Conservation (phyloP, 1,140 invertebrate genomes). For the Drosophila pseudoananassae region DNA sequence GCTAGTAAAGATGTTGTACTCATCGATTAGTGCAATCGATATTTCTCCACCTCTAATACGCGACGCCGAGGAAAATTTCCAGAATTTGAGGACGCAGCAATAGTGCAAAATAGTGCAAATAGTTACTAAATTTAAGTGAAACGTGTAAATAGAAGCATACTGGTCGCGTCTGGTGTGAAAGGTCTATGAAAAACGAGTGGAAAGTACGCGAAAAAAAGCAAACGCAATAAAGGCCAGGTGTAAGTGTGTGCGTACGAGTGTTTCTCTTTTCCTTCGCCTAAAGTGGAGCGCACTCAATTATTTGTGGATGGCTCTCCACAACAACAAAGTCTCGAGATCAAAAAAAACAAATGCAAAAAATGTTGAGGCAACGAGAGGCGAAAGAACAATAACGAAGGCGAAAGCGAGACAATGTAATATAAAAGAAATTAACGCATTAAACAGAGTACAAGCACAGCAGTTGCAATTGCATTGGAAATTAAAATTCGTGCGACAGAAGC, state of each 20-base stretch:
- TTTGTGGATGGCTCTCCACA: conserved; percentile 77
- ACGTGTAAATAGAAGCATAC: conserved; percentile 42
- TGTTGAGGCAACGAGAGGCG: conserved; percentile 36
- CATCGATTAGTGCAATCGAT: neutral
- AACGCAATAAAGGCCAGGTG: conserved; percentile 21
- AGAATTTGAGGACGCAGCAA: conserved; percentile 41
- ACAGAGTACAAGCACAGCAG: conserved; percentile 55
- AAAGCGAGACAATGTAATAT: conserved; percentile 41
- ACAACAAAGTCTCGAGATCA: conserved; percentile 42
- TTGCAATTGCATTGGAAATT: conserved; percentile 79
- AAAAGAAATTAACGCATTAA: conserved; percentile 46
- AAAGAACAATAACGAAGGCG: conserved; percentile 44
- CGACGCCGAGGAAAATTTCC: conserved; percentile 66
- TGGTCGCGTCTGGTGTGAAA: conserved; percentile 18
- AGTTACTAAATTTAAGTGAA: conserved; percentile 65
- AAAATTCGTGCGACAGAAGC: conserved; percentile 72
- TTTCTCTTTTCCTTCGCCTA: conserved; percentile 35
- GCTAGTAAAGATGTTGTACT: too few species aligned
- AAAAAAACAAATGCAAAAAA: conserved; percentile 44
- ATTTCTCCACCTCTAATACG: conserved; percentile 18
- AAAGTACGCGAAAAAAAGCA: conserved; percentile 61
- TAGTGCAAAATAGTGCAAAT: conserved; percentile 62
- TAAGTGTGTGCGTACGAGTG: conserved; percentile 64
- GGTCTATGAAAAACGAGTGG: conserved; percentile 40
- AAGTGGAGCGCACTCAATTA: conserved; percentile 70